These are phyloP conservation scores for Protosalanx chinensis DNA, from an alignment of 2,797 vertebrate genomes.

Conservation along the genomic window DNA sequence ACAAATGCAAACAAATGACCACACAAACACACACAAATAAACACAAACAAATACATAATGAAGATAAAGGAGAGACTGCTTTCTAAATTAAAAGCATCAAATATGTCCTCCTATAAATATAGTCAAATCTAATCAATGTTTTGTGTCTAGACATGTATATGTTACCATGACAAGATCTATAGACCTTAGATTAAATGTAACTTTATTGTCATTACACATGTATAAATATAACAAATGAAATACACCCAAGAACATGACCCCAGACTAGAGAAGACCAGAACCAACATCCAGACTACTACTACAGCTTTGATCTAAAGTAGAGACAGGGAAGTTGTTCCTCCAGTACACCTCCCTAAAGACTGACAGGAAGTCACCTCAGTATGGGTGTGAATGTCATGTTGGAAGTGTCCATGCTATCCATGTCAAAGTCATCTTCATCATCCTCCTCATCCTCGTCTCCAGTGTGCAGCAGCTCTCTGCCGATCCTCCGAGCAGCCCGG, in stretches of 20 bases:
- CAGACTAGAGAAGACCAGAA: too few species aligned
- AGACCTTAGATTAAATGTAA: too few species aligned
- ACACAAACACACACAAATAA: slow-evolving; percentile 19
- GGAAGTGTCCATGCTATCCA: slow-evolving; percentile 74
- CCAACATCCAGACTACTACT: too few species aligned
- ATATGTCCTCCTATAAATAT: not conserved
- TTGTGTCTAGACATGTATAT: too few species aligned
- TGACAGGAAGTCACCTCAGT: slow-evolving; percentile 70
- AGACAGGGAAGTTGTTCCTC: not conserved
- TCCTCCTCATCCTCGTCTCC: slow-evolving; percentile 71
- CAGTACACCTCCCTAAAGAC: not conserved
- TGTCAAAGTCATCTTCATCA: slow-evolving; percentile 77
- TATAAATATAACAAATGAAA: too few species aligned
- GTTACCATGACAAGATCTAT: too few species aligned
- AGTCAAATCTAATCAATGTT: too few species aligned
- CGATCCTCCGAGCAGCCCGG: slow-evolving; percentile 69
- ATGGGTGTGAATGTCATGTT: slow-evolving; percentile 82
- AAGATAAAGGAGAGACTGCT: too few species aligned
- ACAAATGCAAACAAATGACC: not conserved
- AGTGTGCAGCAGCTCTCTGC: slow-evolving; percentile 73
- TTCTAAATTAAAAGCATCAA: not conserved
- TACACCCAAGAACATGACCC: too few species aligned
- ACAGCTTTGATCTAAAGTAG: too few species aligned
- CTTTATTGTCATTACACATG: too few species aligned
- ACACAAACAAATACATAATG: not conserved